These are phyloP conservation scores for Harpagifer antarcticus DNA, from an alignment of 2,797 vertebrate genomes.

Conservation along the genomic window DNA sequence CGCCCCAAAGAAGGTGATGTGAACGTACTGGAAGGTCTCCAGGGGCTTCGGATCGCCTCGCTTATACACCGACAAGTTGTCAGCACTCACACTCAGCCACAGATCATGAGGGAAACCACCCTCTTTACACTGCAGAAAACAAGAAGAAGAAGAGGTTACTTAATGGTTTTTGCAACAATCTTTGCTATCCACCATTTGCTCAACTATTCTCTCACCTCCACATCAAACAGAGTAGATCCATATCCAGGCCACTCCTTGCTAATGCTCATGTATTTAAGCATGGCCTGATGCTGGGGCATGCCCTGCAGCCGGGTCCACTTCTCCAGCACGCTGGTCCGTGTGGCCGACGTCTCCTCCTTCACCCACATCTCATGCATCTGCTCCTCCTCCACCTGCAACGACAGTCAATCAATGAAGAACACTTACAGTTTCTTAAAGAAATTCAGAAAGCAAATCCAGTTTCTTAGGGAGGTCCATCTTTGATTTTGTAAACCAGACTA, in stretches of 20 bases:
- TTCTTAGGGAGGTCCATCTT: not conserved
- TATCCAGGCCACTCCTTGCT: conserved; percentile 96
- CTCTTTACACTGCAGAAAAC: conserved; percentile 89
- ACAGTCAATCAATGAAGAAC: conserved; percentile 5
- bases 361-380: conserved; percentile 98
- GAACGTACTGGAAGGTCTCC: conserved; percentile 94
- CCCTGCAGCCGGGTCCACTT: conserved; percentile 94
- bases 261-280: conserved; percentile 94
- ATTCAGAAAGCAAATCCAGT: not conserved
- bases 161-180: not conserved
- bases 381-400: conserved; percentile 90
- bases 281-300: conserved; percentile 93
- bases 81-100: conserved; percentile 94
- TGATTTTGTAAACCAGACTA: not conserved
- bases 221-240: conserved; percentile 94
- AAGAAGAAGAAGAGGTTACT: not conserved
- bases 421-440: not conserved
- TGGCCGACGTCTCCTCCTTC: conserved; percentile 94
- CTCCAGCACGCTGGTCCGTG: conserved; percentile 90
- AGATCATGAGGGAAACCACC: conserved; percentile 95
- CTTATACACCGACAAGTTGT: conserved; percentile 93
- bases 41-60: conserved; percentile 92
- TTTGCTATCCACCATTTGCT: not conserved
- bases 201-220: conserved; percentile 85
- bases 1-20: conserved; percentile 94